Percentiles rank a stretch among this genome's conserved stretches.
Conservation (phyloP, 2,797 vertebrate genomes). For the Rhincodon typus region DNA sequence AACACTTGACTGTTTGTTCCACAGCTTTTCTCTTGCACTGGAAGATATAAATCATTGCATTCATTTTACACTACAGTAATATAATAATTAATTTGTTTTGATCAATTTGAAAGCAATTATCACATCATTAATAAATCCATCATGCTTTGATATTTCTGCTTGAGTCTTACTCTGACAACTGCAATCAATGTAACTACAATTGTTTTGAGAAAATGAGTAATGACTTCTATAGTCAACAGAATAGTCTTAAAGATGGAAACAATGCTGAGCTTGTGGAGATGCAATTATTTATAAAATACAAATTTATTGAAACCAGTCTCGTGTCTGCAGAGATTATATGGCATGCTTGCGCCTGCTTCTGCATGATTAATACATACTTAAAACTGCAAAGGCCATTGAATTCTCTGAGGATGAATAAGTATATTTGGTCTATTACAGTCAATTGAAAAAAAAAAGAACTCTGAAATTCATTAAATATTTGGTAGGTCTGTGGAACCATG, state of each 20-base stretch:
- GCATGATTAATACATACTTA: conserved; percentile 4
- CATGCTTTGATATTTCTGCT: neutral
- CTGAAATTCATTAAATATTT: conserved; percentile 3
- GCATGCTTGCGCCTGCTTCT: neutral
- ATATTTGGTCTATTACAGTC: neutral
- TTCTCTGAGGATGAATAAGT: neutral
- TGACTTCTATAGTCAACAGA: neutral
- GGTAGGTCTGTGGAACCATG: neutral
- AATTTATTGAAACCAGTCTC: neutral
- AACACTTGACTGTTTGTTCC: neutral
- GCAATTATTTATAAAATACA: neutral
- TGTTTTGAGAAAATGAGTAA: conserved; percentile 6
- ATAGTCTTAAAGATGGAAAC: neutral
- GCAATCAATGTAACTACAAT: conserved; percentile 29
- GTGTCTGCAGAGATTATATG: neutral
- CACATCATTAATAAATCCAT: conserved; percentile 32
- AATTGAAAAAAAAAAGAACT: neutral
- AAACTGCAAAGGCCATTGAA: neutral
- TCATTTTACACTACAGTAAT: neutral
- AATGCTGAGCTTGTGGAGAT: neutral
- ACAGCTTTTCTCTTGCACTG: neutral
- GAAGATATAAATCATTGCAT: conserved; percentile 2
- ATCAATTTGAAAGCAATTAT: conserved; percentile 30
- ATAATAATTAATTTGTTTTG: conserved; percentile 20
- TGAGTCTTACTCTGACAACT: neutral